Evolutionary conservation across 92 coral and sea anemone genomes (phyloP).

Genomic region (Ricordea florida): DNA sequence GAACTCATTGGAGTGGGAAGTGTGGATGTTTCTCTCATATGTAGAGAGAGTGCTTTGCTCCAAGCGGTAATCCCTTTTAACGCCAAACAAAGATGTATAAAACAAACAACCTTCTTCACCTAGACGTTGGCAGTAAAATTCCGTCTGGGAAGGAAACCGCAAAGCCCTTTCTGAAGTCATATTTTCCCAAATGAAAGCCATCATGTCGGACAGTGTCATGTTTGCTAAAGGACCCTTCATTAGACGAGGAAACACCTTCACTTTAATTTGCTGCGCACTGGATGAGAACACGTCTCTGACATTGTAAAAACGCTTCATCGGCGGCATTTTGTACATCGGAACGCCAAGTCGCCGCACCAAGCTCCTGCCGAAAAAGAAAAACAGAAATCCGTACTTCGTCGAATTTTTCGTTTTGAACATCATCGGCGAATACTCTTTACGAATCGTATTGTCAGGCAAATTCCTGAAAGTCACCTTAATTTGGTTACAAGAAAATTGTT

Average conservation of each 20-base stretch:
- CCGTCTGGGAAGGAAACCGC: neutral
- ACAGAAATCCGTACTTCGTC: too few species aligned
- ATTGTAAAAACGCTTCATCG: too few species aligned
- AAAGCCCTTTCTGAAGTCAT: neutral
- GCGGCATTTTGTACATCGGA: too few species aligned
- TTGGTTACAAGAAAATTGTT: too few species aligned
- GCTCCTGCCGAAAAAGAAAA: too few species aligned
- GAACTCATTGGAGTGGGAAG: neutral
- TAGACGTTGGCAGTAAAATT: neutral
- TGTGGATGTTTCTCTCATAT: neutral
- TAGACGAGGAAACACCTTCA: neutral
- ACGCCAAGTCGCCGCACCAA: too few species aligned
- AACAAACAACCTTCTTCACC: constrained; percentile 9
- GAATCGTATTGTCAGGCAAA: too few species aligned
- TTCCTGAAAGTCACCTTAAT: too few species aligned
- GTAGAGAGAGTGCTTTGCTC: constrained; percentile 3
- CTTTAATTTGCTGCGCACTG: neutral
- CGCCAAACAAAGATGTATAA: neutral
- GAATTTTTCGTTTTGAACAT: too few species aligned
- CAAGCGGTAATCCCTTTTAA: neutral
- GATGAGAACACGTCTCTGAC: too few species aligned
- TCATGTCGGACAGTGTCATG: constrained; percentile 7
- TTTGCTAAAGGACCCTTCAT: constrained; percentile 3
- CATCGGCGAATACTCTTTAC: too few species aligned
- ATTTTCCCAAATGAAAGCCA: neutral